Evolutionary conservation across 2,797 vertebrate species (phyloP), one percentile per base, ranked within the genome.

Genomic region (Microtus agrestis): DNA sequence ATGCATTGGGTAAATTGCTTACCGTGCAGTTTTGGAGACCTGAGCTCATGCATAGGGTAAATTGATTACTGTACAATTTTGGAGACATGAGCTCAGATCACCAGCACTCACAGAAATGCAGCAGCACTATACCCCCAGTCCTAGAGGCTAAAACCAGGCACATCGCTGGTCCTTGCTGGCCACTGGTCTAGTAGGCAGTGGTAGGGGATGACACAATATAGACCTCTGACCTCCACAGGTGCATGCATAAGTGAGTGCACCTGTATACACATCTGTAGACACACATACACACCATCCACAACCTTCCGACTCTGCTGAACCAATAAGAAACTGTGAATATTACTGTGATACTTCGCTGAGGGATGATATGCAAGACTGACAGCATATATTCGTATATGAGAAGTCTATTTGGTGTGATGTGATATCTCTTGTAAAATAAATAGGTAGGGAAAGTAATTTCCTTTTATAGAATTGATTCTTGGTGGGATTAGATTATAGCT

Each of bases 401-500:
- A 76, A 17, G 65, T 81, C 79, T 65, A 29, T 67, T 84, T 63
- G 69, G 85, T 71, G 93, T 56, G 76, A 10, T 40, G 15, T 86
- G 46, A 59, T 93, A 43, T 51, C 78, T 89, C 92, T 79, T 80
- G 77, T 85, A 40, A 76, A 25, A 67, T 81, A 79, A 63, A 69
- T 86, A 74, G 34, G 7, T 56, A 86, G 46, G 48, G 63, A 89
- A 21, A 86, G 13, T 31, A 77, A 54, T 88, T 27, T 19, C 34
- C 37, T 79, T 40, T 87, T 23, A 67, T 46, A 90, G 63, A 61
- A 80, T 91, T 92, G 73, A 88, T 79, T 96, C 63, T 80, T 81
- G 15, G 46, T 43, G 71, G 40, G 48, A 82, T 74, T 88, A 78
- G 40, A 81, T 78, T 90, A 71, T 89, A 71, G 61, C 23, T 89